Evolutionary conservation across 2,888 invertebrate genomes (phyloP), one percentile per base, ranked within the genome.

Genomic region (Epiblema foenella): DNA sequence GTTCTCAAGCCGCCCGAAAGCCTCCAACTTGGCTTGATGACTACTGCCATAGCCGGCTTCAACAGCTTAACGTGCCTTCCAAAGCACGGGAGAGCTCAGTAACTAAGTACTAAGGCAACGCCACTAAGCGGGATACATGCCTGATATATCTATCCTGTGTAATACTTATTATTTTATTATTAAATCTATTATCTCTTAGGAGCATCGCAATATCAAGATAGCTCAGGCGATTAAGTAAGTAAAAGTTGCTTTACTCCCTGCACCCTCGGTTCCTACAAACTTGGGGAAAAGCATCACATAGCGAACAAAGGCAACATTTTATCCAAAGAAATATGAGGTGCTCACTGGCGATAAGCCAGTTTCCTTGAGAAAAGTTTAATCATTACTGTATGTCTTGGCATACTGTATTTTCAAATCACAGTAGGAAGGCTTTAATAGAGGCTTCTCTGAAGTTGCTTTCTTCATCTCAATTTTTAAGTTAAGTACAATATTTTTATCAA

Each of bases 241-340:
- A 60, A 65, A 54, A 54, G 54, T 54, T 54, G 39, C 46, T 46
- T 56, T 54, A 29, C 15, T 46, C 24, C 33, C 20, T 10, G 52
- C 39, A 64, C 39, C 39, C 63, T 54, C 20, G 18, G 52, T 39
- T 64, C 63, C 37, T 39, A 64, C 52, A 64, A 64, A 64, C 63
- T 64, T 54, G 52, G 33, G 33, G 63, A 39, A 64, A 63, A 20
- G 37, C 63, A 52, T 63, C 51, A 49, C 63, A 51, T 20, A 18
- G 52, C 63, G 39, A 20, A 64, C 63, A 64, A 64, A 64, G 63
- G 63, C 63, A 64, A 64, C 63, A 64, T 64, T 64, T 64, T 52
- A 64, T 64, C 63, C 15, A 5, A 24, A 52, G 63, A 64, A 52
- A 52, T 64, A 64, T 64, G 63, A 64, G 63, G 63, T 64, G 63